Percentiles rank a stretch among this genome's conserved stretches.
Evolutionary conservation across 2,888 invertebrate species (phyloP).

Genomic region (Diarsia brunnea): DNA sequence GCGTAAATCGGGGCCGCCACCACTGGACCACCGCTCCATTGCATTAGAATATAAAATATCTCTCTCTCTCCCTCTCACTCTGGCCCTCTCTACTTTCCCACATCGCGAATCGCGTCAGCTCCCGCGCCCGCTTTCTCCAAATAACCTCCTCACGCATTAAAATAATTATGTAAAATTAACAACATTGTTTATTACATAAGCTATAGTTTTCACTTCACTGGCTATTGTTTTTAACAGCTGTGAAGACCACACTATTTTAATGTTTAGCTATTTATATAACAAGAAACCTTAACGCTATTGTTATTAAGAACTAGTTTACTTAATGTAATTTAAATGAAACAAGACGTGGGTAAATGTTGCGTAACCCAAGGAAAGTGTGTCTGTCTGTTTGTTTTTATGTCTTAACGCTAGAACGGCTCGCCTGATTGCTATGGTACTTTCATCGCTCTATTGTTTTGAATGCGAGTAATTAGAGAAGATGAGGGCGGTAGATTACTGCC

Average conservation of each 20-base stretch:
- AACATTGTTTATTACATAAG: conserved; percentile 65
- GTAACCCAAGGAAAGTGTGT: conserved; percentile 44
- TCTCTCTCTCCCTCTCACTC: no score
- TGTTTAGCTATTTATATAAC: conserved; percentile 46
- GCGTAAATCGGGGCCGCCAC: no score
- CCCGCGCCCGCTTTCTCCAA: conserved; percentile 20
- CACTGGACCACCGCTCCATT: no score
- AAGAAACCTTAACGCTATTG: conserved; percentile 24
- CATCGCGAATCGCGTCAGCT: conserved; percentile 6
- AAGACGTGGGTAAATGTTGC: conserved; percentile 39
- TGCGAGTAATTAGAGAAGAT: conserved; percentile 11
- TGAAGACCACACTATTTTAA: conserved; percentile 29
- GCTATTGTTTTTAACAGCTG: conserved; percentile 57
- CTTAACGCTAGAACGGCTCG: conserved; percentile 23
- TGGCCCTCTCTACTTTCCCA: not conserved
- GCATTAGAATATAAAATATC: no score
- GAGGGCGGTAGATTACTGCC: not conserved
- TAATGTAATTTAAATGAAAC: conserved; percentile 31
- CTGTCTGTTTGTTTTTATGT: conserved; percentile 41
- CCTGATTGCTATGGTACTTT: conserved; percentile 34
- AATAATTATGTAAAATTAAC: conserved; percentile 67
- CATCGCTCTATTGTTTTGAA: conserved; percentile 34
- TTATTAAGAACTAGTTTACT: conserved; percentile 31
- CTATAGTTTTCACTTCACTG: conserved; percentile 65
- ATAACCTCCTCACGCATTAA: conserved; percentile 40